Conservation (phyloP, 2,113 vertebrate species). For the Caloenas nicobarica region DNA sequence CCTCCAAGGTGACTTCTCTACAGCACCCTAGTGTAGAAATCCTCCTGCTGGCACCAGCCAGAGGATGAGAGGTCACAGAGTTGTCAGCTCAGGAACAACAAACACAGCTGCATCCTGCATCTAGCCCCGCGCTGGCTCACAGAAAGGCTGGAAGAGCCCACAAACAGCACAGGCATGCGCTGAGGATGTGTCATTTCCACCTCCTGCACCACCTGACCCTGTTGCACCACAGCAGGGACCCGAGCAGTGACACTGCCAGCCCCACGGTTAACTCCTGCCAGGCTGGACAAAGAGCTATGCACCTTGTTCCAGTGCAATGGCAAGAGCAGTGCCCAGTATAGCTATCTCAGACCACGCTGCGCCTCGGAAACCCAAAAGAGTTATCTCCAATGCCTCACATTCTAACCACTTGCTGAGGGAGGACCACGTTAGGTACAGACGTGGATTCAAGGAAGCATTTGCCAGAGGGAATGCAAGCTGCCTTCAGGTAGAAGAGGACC, state of each 20-base stretch:
- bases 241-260: accelerated
- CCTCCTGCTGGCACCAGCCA: neutral
- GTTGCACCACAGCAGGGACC: neutral
- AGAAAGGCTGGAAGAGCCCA: neutral
- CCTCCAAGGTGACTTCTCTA: neutral
- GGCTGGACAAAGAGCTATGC: accelerated
- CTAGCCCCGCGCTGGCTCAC: neutral
- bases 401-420: neutral
- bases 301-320: neutral
- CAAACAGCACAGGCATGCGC: accelerated
- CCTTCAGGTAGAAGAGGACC: neutral
- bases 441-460: neutral
- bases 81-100: neutral
- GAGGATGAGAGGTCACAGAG: neutral
- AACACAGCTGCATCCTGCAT: neutral
- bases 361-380: neutral
- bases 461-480: neutral
- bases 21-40: neutral
- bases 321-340: neutral
- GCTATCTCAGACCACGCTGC: neutral
- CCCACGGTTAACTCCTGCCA: no score
- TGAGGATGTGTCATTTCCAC: neutral
- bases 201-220: neutral
- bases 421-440: accelerated
- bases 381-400: neutral